Evolutionary conservation across 2,888 invertebrate genomes (phyloP).

Genomic region (Apamea sordens): DNA sequence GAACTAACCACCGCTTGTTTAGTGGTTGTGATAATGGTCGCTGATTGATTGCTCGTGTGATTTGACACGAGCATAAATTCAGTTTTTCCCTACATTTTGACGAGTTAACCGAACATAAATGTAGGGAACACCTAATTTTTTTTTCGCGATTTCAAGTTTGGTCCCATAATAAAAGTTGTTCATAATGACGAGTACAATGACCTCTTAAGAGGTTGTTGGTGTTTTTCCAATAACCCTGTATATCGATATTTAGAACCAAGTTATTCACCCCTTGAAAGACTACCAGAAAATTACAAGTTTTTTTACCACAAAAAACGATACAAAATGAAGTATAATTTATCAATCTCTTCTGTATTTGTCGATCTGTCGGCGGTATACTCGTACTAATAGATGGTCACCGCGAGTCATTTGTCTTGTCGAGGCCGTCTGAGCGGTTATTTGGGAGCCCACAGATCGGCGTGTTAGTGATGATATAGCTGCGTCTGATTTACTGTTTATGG

Average conservation of each 20-base stretch:
- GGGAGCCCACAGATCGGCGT: slow-evolving; percentile 27
- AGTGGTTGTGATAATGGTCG: slow-evolving; percentile 4
- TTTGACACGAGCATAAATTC: no score
- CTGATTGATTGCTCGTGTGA: background rate
- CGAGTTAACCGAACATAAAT: no score
- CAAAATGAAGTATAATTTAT: slow-evolving; percentile 35
- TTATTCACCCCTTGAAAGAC: background rate
- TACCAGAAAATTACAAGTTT: slow-evolving; percentile 4
- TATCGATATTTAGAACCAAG: background rate
- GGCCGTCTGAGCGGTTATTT: slow-evolving; percentile 55
- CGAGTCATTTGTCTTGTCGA: slow-evolving; percentile 63
- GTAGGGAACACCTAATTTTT: no score
- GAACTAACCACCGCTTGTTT: background rate
- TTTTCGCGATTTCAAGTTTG: no score
- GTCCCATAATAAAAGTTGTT: no score
- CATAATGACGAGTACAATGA: no score
- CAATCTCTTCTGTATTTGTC: slow-evolving; percentile 50
- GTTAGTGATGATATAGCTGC: slow-evolving; percentile 32
- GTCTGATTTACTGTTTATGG: slow-evolving; percentile 44
- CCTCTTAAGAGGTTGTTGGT: no score
- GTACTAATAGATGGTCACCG: slow-evolving; percentile 65
- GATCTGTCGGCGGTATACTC: slow-evolving; percentile 53
- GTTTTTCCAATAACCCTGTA: no score
- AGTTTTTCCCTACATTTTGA: no score
- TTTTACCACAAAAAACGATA: slow-evolving; percentile 37